Base-by-base conservation (phyloP, 2,888 invertebrate genomes). In the Cartodere bifasciata region DNA sequence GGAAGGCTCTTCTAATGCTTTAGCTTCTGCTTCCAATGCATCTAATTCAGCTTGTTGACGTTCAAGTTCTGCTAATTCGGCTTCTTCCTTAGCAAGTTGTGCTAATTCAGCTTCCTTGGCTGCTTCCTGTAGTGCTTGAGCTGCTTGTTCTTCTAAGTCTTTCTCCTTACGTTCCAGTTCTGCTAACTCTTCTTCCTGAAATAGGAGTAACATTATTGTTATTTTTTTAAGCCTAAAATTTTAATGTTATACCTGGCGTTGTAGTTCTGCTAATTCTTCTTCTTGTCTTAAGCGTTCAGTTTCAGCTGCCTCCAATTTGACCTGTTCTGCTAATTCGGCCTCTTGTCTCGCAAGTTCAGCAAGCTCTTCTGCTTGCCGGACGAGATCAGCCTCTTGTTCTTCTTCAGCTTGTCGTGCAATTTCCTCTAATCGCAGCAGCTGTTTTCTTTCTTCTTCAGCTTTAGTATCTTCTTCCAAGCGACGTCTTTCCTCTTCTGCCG, bases 371-470 rank as follows among this genome's bases (percentile, higher is more conserved):
- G 60, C 61, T 54, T 78, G 78, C 47, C 76, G 63, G 28, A 75
- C 77, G 40, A 78, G 64, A 49, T 77, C 78, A 4, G 62, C 71
- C 58, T 77, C 76, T 13, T 67, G 65, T 46, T 72, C 72, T 47
- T 72, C 72, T 48, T 71, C 68, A 1, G 72, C 72, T 45, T 72
- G 68, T 44, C 64, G 65, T 32, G 72, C 72, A 23, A 73, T 57
- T 49, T 73, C 72, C 45, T 68, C 72, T 38, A 72, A 56, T 38
- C 65, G 62, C 5, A 65, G 58, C 22, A 68, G 58, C 48, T 68
- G 70, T 42, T 56, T 47, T 10, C 57, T 46, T 40, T 55, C 58
- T 45, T 60, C 62, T 41, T 60, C 59, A 1, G 56, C 55, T 42
- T 49, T 53, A 4, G 53, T 55, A 42, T 54, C 52, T 35, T 60